Evolutionary conservation across 2,888 invertebrate genomes (phyloP).

Genomic region (Trachelus stipa): DNA sequence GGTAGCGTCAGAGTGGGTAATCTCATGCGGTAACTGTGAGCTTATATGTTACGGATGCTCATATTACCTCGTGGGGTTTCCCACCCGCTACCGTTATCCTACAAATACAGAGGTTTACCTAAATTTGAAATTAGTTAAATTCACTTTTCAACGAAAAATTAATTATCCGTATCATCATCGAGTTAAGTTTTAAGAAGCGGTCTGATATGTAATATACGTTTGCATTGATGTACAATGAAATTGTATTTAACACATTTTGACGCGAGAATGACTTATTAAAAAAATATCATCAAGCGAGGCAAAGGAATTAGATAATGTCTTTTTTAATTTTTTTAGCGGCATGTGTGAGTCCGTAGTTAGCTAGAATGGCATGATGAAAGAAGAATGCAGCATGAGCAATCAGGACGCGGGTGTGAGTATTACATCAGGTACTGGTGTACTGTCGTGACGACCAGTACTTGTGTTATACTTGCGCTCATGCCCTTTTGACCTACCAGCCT

Average conservation of each 20-base stretch:
- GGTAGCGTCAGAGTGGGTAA: conserved; percentile 75
- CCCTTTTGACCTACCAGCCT: conserved; percentile 58
- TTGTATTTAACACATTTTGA: background rate
- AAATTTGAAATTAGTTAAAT: background rate
- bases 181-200: background rate
- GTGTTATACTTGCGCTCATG: conserved; percentile 88
- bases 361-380: conserved; percentile 64
- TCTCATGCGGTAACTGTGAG: conserved; percentile 99
- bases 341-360: conserved; percentile 54
- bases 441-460: conserved; percentile 81
- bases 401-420: conserved; percentile 89
- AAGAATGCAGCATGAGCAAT: conserved; percentile 64
- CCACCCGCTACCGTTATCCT: conserved; percentile 72
- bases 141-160: background rate
- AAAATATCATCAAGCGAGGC: background rate
- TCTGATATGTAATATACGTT: background rate
- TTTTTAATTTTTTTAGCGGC: conserved; percentile 56
- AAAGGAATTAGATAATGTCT: background rate
- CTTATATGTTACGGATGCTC: conserved; percentile 71
- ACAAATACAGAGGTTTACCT: conserved; percentile 35
- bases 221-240: background rate
- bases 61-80: conserved; percentile 90
- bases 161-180: background rate
- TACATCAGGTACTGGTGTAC: conserved; percentile 98
- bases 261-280: background rate